These are phyloP conservation scores for Salvelinus fontinalis DNA, from an alignment of 2,113 vertebrate genomes.

Conservation along the genomic window DNA sequence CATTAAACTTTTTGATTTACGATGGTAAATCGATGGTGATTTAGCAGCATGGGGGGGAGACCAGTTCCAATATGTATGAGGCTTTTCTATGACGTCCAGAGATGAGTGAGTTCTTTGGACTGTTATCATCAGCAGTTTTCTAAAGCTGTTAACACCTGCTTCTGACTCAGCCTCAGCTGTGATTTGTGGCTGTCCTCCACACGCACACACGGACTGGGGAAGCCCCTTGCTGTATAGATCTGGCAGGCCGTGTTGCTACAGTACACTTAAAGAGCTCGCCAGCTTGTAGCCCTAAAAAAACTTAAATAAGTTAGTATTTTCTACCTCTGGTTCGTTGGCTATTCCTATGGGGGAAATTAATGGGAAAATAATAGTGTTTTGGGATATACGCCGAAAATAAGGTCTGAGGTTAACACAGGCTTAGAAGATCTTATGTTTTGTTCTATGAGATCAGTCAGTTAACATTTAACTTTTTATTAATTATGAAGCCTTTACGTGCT, in stretches of 20 bases:
- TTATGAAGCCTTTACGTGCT: too few species aligned
- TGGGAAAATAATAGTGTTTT: too few species aligned
- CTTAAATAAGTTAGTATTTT: too few species aligned
- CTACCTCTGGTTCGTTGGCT: too few species aligned
- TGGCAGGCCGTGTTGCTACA: slow-evolving; percentile 19
- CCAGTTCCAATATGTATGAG: background rate
- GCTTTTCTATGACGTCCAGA: background rate
- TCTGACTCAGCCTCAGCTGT: slow-evolving; percentile 56
- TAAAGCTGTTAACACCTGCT: slow-evolving; percentile 50
- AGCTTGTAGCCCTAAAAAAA: too few species aligned
- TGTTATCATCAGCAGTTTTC: slow-evolving; percentile 10
- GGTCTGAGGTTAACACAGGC: too few species aligned
- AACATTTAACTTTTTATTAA: too few species aligned
- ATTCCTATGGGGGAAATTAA: too few species aligned
- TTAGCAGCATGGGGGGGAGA: background rate
- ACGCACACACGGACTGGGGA: slow-evolving; percentile 34
- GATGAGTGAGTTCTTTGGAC: background rate
- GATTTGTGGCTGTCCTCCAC: slow-evolving; percentile 13
- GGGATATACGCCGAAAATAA: too few species aligned
- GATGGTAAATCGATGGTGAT: background rate
- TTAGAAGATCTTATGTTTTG: too few species aligned
- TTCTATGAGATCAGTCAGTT: too few species aligned
- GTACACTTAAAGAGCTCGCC: background rate
- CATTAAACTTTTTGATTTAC: background rate
- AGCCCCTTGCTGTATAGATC: slow-evolving; percentile 42